phyloP scores from a whole-genome alignment of 2,888 invertebrate species.

The Hedya salicella region DNA sequence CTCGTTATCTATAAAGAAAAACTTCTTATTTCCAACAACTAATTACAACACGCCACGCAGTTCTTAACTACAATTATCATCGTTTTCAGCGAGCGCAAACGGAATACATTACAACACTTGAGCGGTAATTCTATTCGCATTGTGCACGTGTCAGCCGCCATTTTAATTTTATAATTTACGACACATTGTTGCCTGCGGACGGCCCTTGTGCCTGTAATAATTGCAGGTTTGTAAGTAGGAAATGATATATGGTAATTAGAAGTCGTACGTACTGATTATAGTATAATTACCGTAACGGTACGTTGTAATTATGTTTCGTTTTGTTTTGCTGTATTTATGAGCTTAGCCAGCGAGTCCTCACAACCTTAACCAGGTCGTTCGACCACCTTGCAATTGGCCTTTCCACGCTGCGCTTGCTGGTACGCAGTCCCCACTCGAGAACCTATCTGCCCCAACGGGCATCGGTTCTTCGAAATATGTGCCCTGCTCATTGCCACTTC shows the following conservation, averaged over 20 bases:
- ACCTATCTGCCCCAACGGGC: no score
- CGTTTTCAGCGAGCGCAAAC: background rate
- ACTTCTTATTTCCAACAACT: background rate
- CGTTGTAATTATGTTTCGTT: conserved; percentile 7
- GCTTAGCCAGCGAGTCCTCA: no score
- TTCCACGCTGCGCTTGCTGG: no score
- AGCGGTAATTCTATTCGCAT: conserved; percentile 8
- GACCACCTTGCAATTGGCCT: no score
- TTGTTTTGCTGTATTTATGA: conserved; percentile 13
- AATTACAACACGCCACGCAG: background rate
- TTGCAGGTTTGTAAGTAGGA: conserved; percentile 5
- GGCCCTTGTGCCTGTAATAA: conserved; percentile 2
- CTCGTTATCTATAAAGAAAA: background rate
- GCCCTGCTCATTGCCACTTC: no score
- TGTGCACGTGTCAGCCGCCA: conserved; percentile 11
- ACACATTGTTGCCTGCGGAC: background rate
- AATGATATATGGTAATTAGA: conserved; percentile 17
- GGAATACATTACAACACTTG: conserved; percentile 23
- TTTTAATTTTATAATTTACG: conserved; percentile 10
- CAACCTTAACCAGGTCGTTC: no score
- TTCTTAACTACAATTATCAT: background rate
- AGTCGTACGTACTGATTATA: conserved; percentile 9
- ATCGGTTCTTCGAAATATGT: no score
- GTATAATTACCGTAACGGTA: conserved; percentile 11
- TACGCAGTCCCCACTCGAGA: no score